Conservation (phyloP, 1,140 invertebrate species). For the Drosophila rufa region DNA sequence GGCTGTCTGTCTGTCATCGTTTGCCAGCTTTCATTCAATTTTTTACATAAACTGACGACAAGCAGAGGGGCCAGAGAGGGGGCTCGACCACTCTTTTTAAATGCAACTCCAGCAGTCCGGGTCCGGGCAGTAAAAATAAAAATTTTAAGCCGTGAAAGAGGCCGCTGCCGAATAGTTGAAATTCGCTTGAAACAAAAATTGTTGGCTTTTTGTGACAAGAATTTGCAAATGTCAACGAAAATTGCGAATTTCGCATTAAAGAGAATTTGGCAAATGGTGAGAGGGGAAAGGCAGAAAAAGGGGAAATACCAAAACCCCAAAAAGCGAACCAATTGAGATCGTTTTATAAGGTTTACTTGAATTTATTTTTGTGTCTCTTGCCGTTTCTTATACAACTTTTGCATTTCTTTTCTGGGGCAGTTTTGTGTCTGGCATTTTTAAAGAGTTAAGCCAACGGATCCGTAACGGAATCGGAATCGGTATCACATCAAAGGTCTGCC, state of each 20-base stretch:
- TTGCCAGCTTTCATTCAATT: constrained; percentile 74
- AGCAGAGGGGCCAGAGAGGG: background rate
- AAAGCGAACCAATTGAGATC: constrained; percentile 71
- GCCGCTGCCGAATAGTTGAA: constrained; percentile 70
- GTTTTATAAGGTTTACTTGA: constrained; percentile 61
- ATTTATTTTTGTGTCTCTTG: constrained; percentile 22
- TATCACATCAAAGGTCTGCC: constrained; percentile 34
- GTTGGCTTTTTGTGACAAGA: constrained; percentile 73
- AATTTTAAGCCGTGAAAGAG: constrained; percentile 53
- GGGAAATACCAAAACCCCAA: constrained; percentile 47
- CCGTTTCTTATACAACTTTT: constrained; percentile 45
- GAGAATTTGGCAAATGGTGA: constrained; percentile 64
- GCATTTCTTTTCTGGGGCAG: constrained; percentile 57
- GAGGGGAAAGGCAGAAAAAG: background rate
- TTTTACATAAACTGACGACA: constrained; percentile 47
- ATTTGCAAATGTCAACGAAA: constrained; percentile 82
- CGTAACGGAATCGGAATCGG: constrained; percentile 51
- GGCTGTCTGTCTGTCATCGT: constrained; percentile 43
- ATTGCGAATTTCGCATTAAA: constrained; percentile 75
- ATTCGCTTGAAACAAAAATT: constrained; percentile 63
- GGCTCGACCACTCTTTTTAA: constrained; percentile 41
- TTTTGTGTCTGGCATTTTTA: constrained; percentile 50
- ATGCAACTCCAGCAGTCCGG: constrained; percentile 72
- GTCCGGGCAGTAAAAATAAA: constrained; percentile 28
- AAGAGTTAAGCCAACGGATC: constrained; percentile 27